These are phyloP conservation scores for Nipponacmea schrenckii DNA, from an alignment of 2,888 invertebrate genomes.

Conservation along the genomic window DNA sequence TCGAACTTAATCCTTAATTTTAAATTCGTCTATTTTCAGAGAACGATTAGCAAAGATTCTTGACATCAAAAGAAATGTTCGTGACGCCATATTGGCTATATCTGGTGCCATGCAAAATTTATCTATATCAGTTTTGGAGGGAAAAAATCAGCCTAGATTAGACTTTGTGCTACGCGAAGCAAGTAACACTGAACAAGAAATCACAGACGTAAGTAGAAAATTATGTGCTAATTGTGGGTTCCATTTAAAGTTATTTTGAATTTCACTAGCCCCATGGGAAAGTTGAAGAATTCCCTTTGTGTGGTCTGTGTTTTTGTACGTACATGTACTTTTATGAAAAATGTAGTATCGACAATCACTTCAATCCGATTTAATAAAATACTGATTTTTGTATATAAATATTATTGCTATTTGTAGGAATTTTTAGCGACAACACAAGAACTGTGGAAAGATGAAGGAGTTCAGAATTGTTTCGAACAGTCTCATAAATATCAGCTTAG, in stretches of 20 bases:
- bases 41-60: slow-evolving; percentile 77
- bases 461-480: slow-evolving; percentile 77
- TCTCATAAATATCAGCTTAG: slow-evolving; percentile 83
- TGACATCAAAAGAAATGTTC: slow-evolving; percentile 79
- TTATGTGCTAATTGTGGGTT: background rate
- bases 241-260: no score
- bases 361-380: no score
- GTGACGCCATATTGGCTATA: slow-evolving; percentile 76
- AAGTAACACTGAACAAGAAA: slow-evolving; percentile 35
- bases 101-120: slow-evolving; percentile 61
- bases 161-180: slow-evolving; percentile 59
- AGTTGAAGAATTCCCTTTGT: slow-evolving; percentile 16
- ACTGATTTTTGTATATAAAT: background rate
- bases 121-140: slow-evolving; percentile 65
- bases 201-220: slow-evolving; percentile 39
- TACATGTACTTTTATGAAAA: background rate
- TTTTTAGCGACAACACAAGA: slow-evolving; percentile 78
- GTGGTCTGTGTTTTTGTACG: background rate
- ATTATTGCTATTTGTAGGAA: slow-evolving; percentile 71
- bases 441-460: slow-evolving; percentile 79
- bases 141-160: slow-evolving; percentile 69
- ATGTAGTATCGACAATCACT: no score
- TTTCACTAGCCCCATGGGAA: background rate
- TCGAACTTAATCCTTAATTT: no score
- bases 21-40: slow-evolving; percentile 68